Evolutionary conservation across 2,113 vertebrate genomes (phyloP).

Genomic region (Eretmodus cyanostictus): DNA sequence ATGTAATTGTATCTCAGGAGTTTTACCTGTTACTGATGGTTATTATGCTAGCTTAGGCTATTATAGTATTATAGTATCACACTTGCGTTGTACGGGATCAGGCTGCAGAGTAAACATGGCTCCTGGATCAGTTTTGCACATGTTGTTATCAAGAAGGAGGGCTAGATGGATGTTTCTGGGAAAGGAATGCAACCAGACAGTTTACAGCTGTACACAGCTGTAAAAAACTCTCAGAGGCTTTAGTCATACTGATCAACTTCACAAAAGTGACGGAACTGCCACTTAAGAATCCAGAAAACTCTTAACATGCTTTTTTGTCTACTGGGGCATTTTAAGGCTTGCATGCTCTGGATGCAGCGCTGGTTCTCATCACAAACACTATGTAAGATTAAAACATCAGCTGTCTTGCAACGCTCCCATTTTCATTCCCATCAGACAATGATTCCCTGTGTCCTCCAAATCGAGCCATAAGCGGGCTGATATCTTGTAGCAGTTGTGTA

Average conservation of each 20-base stretch:
- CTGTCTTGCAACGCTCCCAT: background rate
- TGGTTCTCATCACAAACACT: background rate
- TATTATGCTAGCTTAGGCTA: background rate
- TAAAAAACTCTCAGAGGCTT: background rate
- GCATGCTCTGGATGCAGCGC: background rate
- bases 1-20: background rate
- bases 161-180: background rate
- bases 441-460: background rate
- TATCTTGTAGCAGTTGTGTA: background rate
- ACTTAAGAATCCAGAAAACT: background rate
- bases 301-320: background rate
- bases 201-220: background rate
- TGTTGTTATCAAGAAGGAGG: background rate
- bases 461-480: background rate
- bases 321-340: background rate
- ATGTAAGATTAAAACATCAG: background rate
- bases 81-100: background rate
- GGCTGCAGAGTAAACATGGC: background rate
- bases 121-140: background rate
- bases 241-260: background rate
- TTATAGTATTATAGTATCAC: background rate
- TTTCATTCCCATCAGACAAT: background rate
- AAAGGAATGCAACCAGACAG: background rate
- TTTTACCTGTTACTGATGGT: background rate
- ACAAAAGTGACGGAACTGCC: background rate